Evolutionary conservation across 2,797 vertebrate genomes (phyloP).

Genomic region (Thaleichthys pacificus): DNA sequence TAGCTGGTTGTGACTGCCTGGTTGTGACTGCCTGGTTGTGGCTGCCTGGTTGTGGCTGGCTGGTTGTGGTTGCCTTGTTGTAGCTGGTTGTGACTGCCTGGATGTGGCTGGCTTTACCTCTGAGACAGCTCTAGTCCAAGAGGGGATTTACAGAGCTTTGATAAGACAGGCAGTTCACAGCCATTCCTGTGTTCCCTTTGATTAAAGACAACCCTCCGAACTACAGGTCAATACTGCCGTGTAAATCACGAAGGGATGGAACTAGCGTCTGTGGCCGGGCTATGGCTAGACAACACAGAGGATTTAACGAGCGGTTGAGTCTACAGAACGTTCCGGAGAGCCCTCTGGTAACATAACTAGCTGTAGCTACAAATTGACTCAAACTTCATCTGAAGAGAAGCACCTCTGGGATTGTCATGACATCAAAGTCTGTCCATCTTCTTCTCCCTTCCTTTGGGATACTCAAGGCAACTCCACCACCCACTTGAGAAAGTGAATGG

Average conservation of each 20-base stretch:
- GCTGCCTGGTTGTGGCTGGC: too few relatives aligned
- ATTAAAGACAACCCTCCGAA: constrained; percentile 59
- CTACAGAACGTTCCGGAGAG: not conserved
- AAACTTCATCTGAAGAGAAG: constrained; percentile 32
- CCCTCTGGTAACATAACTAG: constrained; percentile 36
- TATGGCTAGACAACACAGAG: too few relatives aligned
- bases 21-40: too few relatives aligned
- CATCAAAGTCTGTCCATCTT: not conserved
- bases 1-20: too few relatives aligned
- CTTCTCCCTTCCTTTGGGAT: too few relatives aligned
- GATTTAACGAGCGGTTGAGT: too few relatives aligned
- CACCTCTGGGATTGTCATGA: too few relatives aligned
- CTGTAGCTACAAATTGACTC: constrained; percentile 35
- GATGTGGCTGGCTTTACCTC: too few relatives aligned
- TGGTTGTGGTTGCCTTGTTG: too few relatives aligned
- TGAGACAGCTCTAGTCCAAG: not conserved
- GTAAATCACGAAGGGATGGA: constrained; percentile 45
- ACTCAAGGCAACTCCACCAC: not conserved
- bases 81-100: too few relatives aligned
- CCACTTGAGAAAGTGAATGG: not conserved
- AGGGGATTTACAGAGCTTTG: constrained; percentile 49
- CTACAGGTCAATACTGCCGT: constrained; percentile 54
- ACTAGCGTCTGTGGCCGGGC: not conserved
- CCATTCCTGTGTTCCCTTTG: constrained; percentile 52
- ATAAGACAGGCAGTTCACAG: constrained; percentile 52